These are phyloP conservation scores for Machimus rusticus DNA, from an alignment of 2,888 invertebrate genomes.

Conservation along the genomic window DNA sequence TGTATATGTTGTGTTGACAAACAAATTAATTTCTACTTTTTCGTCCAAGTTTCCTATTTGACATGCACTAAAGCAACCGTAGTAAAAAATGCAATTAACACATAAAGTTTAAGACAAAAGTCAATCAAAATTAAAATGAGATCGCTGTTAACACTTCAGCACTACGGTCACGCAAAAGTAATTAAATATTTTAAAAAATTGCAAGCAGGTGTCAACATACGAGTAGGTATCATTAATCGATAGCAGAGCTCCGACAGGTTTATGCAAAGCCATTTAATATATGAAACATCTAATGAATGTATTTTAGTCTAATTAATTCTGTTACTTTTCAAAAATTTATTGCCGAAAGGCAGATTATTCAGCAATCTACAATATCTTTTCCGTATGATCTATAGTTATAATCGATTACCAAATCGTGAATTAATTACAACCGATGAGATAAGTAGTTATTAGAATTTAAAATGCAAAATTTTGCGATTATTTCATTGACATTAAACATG, in stretches of 20 bases:
- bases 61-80: background rate
- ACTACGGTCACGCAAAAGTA: background rate
- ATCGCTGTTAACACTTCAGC: background rate
- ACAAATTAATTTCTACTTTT: too few species aligned
- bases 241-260: background rate
- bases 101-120: background rate
- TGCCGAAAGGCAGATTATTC: background rate
- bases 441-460: background rate
- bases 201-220: background rate
- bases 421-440: conserved; percentile 14
- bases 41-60: background rate
- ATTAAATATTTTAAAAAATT: background rate
- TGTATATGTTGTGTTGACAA: too few species aligned
- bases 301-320: background rate
- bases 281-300: background rate
- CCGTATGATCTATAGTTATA: background rate
- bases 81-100: background rate
- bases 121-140: background rate
- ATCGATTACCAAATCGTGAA: background rate
- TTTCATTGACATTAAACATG: background rate
- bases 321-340: background rate
- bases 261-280: background rate
- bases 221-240: background rate
- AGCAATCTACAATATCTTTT: background rate
- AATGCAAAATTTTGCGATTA: conserved; percentile 12